Percentiles rank a stretch among this genome's conserved stretches.
phyloP scores from a whole-genome alignment of 92 coral and sea anemone genomes.

The Isaurus tuberculatus region DNA sequence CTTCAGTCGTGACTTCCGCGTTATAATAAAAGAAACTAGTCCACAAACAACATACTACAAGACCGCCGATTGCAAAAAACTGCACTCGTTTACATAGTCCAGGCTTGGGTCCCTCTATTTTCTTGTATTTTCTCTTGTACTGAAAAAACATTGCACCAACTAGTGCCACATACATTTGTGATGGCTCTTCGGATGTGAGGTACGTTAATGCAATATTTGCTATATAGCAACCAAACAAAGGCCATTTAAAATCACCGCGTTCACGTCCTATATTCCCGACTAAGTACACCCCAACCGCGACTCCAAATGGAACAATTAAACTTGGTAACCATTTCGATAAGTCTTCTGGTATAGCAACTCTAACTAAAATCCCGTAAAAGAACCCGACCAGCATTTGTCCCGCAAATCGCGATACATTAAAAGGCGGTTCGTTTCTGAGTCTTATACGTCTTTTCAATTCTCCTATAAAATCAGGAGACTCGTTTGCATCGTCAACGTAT shows the following conservation, averaged over 20 bases:
- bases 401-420: conserved; percentile 83
- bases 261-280: conserved; percentile 98
- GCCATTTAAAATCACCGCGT: conserved; percentile 89
- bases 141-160: conserved; percentile 89
- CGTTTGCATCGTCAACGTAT: conserved; percentile 95
- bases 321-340: conserved; percentile 79
- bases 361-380: conserved; percentile 90
- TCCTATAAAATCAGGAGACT: conserved; percentile 70
- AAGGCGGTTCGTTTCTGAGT: conserved; percentile 84
- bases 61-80: conserved; percentile 75
- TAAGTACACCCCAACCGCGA: conserved; percentile 92
- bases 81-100: conserved; percentile 85
- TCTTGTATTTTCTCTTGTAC: conserved; percentile 73
- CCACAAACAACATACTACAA: conserved; percentile 83
- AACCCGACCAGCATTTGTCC: conserved; percentile 99
- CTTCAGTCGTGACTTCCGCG: conserved; percentile 96
- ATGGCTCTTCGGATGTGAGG: conserved; percentile 88
- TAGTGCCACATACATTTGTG: conserved; percentile 90
- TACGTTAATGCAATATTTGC: conserved; percentile 72
- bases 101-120: conserved; percentile 57
- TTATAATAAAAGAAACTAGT: conserved; percentile 94
- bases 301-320: conserved; percentile 88
- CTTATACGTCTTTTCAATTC: conserved; percentile 75
- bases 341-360: conserved; percentile 93
- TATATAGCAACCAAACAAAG: conserved; percentile 73